These are phyloP conservation scores for Pimpla rufipes DNA, from an alignment of 2,888 invertebrate species.

Conservation along the genomic window DNA sequence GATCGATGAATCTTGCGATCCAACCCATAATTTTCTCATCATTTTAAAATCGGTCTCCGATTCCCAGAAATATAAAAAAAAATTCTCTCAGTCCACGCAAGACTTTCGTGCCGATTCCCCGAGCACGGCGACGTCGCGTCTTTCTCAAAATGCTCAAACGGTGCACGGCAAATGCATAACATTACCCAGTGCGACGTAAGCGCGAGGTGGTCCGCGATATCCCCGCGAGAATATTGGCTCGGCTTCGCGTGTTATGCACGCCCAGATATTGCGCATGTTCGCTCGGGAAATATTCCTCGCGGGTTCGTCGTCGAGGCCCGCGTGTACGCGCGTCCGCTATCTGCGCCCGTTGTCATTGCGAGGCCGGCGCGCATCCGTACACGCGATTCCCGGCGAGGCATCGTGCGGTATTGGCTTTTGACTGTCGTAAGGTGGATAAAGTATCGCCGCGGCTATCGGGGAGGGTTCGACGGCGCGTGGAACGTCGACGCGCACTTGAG, in stretches of 20 bases:
- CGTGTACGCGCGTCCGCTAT: no score
- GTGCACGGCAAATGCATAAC: not conserved
- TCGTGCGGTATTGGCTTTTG: no score
- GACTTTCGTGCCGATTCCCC: no score
- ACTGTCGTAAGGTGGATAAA: slow-evolving; percentile 1
- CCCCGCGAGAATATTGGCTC: slow-evolving; percentile 12
- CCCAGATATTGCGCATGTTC: slow-evolving; percentile 5
- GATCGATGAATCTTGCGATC: no score
- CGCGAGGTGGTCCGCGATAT: slow-evolving; percentile 7
- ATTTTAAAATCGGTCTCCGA: no score
- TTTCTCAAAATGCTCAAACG: no score
- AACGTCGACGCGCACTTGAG: slow-evolving; percentile 53
- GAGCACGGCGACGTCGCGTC: no score
- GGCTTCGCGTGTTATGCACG: not conserved
- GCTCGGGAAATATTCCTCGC: slow-evolving; percentile 3
- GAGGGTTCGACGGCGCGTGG: not conserved
- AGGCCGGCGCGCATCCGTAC: no score
- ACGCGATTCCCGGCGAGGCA: no score
- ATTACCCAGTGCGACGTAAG: not conserved
- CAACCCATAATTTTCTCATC: no score
- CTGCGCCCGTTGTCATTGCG: not conserved
- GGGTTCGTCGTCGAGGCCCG: not conserved
- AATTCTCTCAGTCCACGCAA: no score
- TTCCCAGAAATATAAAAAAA: no score
- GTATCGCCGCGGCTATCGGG: not conserved